Evolutionary conservation across 1,140 invertebrate genomes (phyloP), one percentile per base, ranked within the genome.

Genomic region (Hycleus phaleratus): DNA sequence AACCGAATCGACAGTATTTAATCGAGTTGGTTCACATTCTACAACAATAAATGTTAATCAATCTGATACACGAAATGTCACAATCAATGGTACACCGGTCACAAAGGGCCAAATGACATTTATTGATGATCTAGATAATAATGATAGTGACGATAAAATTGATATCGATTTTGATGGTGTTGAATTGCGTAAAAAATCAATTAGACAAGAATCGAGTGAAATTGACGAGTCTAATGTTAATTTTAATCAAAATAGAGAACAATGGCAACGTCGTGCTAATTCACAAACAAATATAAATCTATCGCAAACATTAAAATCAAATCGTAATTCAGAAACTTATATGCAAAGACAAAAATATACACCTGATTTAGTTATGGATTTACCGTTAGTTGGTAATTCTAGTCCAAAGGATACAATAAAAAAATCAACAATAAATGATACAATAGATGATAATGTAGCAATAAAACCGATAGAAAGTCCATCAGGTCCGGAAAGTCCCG

Each of bases 301-400:
- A 2, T 46, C 62, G 1, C 47, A 60, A 32, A 51, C 49, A 3
- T 47, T 65, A n/a, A 74, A 71, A n/a, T 57, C 73, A 11, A 74
- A 78, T 72, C 76, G 63, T 73, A 76, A 59, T 72, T 81, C 61
- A 67, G 79, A 60, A 74, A 78, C 56, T 67, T 81, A 73, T 58
- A 49, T 65, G 46, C 67, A 67, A 42, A 74, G 78, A 48, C 81
- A 77, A 67, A 85, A 85, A 61, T 84, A 87, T 60, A 87, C 91
- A 2, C 91, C 91, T 1, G 91, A 95, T 74, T 75, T 95, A n/a
- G 90, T 95, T 26, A 87, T 93, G 80, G 90, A 93, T 73, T 74
- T 93, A 46, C 91, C 91, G 6, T 65, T 84, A 2, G 71, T 75
- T 3, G 73, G 65, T 10, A 67, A 67, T 56, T 69, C 68, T 45